Evolutionary conservation across 2,888 invertebrate species (phyloP).

Genomic region (Horisme vitalbata): DNA sequence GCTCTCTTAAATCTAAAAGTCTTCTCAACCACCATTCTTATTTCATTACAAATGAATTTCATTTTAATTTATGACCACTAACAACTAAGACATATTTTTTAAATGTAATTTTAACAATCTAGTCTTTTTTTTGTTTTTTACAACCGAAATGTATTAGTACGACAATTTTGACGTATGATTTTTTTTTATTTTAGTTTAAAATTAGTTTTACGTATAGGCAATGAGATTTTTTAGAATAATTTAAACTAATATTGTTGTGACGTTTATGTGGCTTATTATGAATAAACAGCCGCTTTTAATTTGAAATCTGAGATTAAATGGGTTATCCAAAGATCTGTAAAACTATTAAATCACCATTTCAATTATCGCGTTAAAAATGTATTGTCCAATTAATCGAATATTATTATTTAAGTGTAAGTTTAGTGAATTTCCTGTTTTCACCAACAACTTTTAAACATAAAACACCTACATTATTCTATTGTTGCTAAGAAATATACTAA

Average conservation of each 20-base stretch:
- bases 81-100: slow-evolving; percentile 47
- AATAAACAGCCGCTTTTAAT: slow-evolving; percentile 18
- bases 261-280: slow-evolving; percentile 14
- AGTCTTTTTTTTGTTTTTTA: slow-evolving; percentile 70
- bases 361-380: slow-evolving; percentile 35
- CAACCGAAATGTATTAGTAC: slow-evolving; percentile 64
- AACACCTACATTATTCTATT: slow-evolving; percentile 11
- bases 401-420: slow-evolving; percentile 19
- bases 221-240: slow-evolving; percentile 32
- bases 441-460: neutral
- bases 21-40: slow-evolving; percentile 23
- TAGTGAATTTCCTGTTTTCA: slow-evolving; percentile 7
- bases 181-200: slow-evolving; percentile 34
- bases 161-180: slow-evolving; percentile 46
- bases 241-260: slow-evolving; percentile 23
- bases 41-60: slow-evolving; percentile 36
- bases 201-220: slow-evolving; percentile 36
- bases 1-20: slow-evolving; percentile 10
- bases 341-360: slow-evolving; percentile 21
- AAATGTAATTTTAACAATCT: slow-evolving; percentile 69
- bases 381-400: slow-evolving; percentile 36
- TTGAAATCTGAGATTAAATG: slow-evolving; percentile 28
- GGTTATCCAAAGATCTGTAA: slow-evolving; percentile 35
- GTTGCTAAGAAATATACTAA: neutral
- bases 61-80: slow-evolving; percentile 42